A percentile compares a stretch with the other conserved stretches of the same genome.
phyloP scores from a whole-genome alignment of 2,113 vertebrate species.

The Amblyopsis rosae region DNA sequence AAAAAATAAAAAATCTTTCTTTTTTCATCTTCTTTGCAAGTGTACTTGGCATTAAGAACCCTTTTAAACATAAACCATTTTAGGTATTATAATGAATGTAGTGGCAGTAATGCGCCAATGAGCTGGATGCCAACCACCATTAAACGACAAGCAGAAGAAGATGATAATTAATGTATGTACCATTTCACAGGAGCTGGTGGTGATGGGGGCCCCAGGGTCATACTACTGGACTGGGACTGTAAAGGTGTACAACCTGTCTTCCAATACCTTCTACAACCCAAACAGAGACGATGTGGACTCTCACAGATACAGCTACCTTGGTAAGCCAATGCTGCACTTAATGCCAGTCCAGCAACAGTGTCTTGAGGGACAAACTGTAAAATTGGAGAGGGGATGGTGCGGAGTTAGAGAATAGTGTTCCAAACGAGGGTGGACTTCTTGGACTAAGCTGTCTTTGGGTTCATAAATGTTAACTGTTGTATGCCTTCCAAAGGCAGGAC shows the following conservation, averaged over 20 bases:
- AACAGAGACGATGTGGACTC: conserved; percentile 83
- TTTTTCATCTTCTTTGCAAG: neutral
- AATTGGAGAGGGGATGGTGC: neutral
- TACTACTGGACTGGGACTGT: conserved; percentile 98
- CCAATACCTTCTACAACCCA: conserved; percentile 86
- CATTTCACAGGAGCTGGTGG: conserved; percentile 86
- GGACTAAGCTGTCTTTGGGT: neutral
- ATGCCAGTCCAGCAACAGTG: neutral
- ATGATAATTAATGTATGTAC: conserved; percentile 11
- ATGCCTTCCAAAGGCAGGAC: neutral
- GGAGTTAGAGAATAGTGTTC: neutral
- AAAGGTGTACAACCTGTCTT: conserved; percentile 94
- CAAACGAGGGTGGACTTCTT: neutral
- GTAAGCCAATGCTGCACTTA: conserved; percentile 70
- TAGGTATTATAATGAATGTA: too few species aligned
- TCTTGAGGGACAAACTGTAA: neutral
- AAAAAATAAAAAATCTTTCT: neutral
- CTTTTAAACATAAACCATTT: neutral
- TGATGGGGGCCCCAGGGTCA: conserved; percentile 96
- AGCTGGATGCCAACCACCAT: too few species aligned
- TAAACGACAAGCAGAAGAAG: neutral
- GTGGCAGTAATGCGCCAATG: too few species aligned
- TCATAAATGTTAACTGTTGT: too few species aligned
- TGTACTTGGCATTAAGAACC: conserved; percentile 5
- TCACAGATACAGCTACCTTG: conserved; percentile 93